Evolutionary conservation across 1,140 invertebrate species (phyloP).

Genomic region (Lepidurus packardi): DNA sequence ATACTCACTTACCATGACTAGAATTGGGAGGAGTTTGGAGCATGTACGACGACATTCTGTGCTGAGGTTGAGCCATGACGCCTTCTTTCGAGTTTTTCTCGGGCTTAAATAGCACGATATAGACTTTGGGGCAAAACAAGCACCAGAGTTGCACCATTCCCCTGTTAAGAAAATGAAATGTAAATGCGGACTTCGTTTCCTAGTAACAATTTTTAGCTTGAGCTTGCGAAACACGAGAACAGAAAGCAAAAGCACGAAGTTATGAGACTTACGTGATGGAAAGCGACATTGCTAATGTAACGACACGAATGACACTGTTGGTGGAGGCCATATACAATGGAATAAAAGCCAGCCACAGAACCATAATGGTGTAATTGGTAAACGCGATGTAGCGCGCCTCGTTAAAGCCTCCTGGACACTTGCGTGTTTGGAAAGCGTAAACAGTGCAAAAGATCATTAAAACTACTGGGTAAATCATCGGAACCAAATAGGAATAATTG

Average conservation of each 20-base stretch:
- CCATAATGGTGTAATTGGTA: slow-evolving; percentile 69
- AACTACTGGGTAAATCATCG: slow-evolving; percentile 53
- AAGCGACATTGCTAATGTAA: slow-evolving; percentile 53
- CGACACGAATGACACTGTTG: slow-evolving; percentile 48
- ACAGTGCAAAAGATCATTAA: slow-evolving; percentile 58
- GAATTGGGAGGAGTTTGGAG: slow-evolving; percentile 24
- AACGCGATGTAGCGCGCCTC: slow-evolving; percentile 67
- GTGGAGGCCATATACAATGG: slow-evolving; percentile 61
- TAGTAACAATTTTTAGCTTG: neutral
- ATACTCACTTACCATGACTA: neutral
- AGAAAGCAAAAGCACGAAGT: neutral
- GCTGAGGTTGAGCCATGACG: slow-evolving; percentile 51
- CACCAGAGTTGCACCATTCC: slow-evolving; percentile 51
- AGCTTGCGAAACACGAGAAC: neutral
- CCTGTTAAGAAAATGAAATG: slow-evolving; percentile 36
- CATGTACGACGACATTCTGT: slow-evolving; percentile 41
- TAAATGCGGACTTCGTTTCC: neutral
- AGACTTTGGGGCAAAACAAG: slow-evolving; percentile 58
- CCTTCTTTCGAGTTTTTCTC: slow-evolving; percentile 61
- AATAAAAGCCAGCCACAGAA: slow-evolving; percentile 70
- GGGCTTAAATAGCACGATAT: slow-evolving; percentile 59
- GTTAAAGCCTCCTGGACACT: slow-evolving; percentile 72
- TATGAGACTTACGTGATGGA: slow-evolving; percentile 45
- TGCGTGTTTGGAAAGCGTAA: slow-evolving; percentile 67
- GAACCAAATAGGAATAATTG: slow-evolving; percentile 49